A percentile compares a stretch with the other conserved stretches of the same genome.
Evolutionary conservation across 2,797 vertebrate species (phyloP).

Genomic region (Malurus leucopterus): DNA sequence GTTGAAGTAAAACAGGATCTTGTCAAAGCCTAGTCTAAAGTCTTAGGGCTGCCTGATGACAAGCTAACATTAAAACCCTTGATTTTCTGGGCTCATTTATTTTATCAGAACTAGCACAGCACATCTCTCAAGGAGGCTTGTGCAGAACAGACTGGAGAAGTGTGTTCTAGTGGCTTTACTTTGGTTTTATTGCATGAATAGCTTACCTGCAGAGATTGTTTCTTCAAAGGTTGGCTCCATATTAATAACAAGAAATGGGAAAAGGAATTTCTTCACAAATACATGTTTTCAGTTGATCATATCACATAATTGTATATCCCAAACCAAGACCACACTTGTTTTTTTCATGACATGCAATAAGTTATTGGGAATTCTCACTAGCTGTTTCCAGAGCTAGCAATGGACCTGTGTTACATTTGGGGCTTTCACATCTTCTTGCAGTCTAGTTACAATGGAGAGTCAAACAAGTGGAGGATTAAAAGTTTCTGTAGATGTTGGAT

Average conservation of each 20-base stretch:
- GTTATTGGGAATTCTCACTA: not conserved
- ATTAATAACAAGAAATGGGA: not conserved
- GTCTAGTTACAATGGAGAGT: not conserved
- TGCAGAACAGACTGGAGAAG: not conserved
- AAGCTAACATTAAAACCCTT: accelerated
- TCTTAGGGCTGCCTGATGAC: not conserved
- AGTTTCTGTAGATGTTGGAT: not conserved
- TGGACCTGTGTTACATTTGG: not conserved
- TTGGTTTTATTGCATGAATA: not conserved
- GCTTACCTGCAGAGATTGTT: not conserved
- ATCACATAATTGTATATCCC: not conserved
- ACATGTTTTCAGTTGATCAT: not conserved
- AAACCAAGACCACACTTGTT: not conserved
- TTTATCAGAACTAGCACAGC: not conserved
- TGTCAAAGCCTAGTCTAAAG: not conserved
- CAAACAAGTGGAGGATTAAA: not conserved
- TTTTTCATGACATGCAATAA: not conserved
- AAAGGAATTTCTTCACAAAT: not conserved
- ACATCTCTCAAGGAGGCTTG: not conserved
- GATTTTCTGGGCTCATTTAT: not conserved
- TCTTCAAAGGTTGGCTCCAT: not conserved
- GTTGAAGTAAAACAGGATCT: not conserved
- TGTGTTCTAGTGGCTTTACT: not conserved
- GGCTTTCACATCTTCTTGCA: not conserved
- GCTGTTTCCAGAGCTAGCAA: not conserved